These are phyloP conservation scores for Trididemnum clinides DNA, from an alignment of 23 tunicate genomes.

Conservation along the genomic window DNA sequence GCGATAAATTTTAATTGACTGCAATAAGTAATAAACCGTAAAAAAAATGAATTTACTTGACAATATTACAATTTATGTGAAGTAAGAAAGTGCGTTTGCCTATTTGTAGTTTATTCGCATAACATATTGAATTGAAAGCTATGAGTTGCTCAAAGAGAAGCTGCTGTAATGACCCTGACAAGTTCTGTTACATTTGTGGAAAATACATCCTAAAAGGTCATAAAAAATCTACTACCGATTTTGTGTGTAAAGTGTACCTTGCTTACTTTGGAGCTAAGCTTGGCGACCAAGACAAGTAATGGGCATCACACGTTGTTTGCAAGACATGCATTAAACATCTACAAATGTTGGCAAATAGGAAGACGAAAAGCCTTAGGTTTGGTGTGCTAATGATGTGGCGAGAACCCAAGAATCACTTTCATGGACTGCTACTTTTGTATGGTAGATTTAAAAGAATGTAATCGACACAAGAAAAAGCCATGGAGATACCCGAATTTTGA, in stretches of 20 bases:
- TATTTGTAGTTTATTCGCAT: too few relatives aligned
- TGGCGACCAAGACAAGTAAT: conserved; percentile 23
- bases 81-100: too few relatives aligned
- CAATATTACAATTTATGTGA: too few relatives aligned
- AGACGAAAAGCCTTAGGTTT: background rate
- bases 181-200: conserved; percentile 26
- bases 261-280: conserved; percentile 21
- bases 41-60: too few relatives aligned
- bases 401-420: background rate
- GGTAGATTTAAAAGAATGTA: background rate
- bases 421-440: conserved; percentile 33
- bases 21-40: too few relatives aligned
- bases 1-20: too few relatives aligned
- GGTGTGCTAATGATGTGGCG: conserved; percentile 32
- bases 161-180: background rate
- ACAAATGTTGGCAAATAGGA: background rate
- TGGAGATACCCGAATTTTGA: background rate
- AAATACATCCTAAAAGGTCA: background rate
- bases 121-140: too few relatives aligned
- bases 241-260: background rate
- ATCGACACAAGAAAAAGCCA: background rate
- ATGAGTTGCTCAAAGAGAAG: background rate
- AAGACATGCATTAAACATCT: background rate
- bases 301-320: conserved; percentile 21
- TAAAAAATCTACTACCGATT: background rate